Evolutionary conservation across 2,113 vertebrate genomes (phyloP), one percentile per base, ranked within the genome.

Genomic region (Pipa parva): DNA sequence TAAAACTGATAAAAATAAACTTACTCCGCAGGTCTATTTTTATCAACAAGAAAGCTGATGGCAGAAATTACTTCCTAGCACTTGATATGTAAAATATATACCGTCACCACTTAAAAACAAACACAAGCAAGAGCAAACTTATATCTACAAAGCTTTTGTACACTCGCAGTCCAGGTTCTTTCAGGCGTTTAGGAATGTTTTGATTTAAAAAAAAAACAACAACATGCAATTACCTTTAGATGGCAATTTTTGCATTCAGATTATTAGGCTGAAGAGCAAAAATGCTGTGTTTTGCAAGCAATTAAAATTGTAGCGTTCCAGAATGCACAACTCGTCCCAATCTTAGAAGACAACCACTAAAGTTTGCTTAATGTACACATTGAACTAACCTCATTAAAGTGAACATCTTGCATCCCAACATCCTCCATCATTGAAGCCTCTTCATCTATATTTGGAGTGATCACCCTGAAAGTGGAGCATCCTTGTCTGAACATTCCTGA

Each of bases 391-490:
- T 99, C 97, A 12, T 95, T 99, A 79, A 98, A 99, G 59, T 98
- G 95, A 64, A 98, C 97, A 15, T 98, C 97, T 80, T 99, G 95
- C 97, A 99, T 99, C 45, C 97, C 97, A 0, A 97, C 93, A 20
- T 99, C 97, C 78, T 99, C 97, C 94, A 98, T 98, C 97, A 99
- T 99, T 12, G 96, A 93, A 15, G 91, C 97, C 71, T 99, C 97
- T 77, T 99, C 97, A 9, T 99, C 95, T n/a, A 97, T 96, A 79
- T 99, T 99, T 1, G 97, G 97, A 26, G 97, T 98, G 48, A 98
- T 88, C 58, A 97, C 92, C 55, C 92, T 87, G 79, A 99, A 99
- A 1, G 95, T 91, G 6, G 88, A 88, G 77, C 95, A 98, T n/a
- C 97, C 97, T 79, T 98, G 95, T 62, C 90, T 92, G 74, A 96